Percentiles rank a stretch among this genome's conserved stretches.
Conservation (phyloP, 2,888 invertebrate species). For the Troides aeacus region DNA sequence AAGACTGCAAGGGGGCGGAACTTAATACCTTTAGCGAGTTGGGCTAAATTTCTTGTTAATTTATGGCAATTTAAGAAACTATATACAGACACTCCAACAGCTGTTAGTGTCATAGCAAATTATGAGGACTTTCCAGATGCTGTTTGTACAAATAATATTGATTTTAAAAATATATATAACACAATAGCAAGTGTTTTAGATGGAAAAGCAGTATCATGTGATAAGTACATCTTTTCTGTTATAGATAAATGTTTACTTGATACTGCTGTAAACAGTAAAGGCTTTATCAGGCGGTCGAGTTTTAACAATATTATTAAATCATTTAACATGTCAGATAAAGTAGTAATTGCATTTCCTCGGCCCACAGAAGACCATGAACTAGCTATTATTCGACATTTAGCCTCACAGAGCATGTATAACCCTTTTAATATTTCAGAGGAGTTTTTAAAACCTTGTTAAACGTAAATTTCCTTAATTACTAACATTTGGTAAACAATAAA, state of each 20-base stretch:
- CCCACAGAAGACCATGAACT: slow-evolving; percentile 48
- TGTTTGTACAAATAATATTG: slow-evolving; percentile 45
- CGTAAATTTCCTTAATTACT: slow-evolving; percentile 3
- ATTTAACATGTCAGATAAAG: slow-evolving; percentile 45
- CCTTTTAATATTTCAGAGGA: slow-evolving; percentile 56
- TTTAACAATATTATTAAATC: slow-evolving; percentile 44
- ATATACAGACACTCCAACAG: slow-evolving; percentile 55
- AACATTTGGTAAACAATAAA: neutral
- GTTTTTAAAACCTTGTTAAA: slow-evolving; percentile 40
- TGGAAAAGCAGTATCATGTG: slow-evolving; percentile 54
- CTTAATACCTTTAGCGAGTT: slow-evolving; percentile 52
- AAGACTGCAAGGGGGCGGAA: slow-evolving; percentile 29
- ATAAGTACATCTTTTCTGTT: slow-evolving; percentile 42
- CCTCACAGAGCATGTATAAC: slow-evolving; percentile 54
- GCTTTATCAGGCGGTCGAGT: slow-evolving; percentile 46
- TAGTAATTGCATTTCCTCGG: slow-evolving; percentile 42
- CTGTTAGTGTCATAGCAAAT: slow-evolving; percentile 63
- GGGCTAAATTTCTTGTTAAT: slow-evolving; percentile 59
- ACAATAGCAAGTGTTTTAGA: slow-evolving; percentile 64
- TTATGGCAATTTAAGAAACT: slow-evolving; percentile 48
- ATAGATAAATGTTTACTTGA: slow-evolving; percentile 61
- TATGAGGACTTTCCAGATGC: slow-evolving; percentile 55
- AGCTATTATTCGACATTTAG: slow-evolving; percentile 47
- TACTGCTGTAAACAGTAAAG: slow-evolving; percentile 56
- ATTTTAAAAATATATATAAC: slow-evolving; percentile 59